phyloP scores from a whole-genome alignment of 2,113 vertebrate genomes.

The Clarias gariepinus region DNA sequence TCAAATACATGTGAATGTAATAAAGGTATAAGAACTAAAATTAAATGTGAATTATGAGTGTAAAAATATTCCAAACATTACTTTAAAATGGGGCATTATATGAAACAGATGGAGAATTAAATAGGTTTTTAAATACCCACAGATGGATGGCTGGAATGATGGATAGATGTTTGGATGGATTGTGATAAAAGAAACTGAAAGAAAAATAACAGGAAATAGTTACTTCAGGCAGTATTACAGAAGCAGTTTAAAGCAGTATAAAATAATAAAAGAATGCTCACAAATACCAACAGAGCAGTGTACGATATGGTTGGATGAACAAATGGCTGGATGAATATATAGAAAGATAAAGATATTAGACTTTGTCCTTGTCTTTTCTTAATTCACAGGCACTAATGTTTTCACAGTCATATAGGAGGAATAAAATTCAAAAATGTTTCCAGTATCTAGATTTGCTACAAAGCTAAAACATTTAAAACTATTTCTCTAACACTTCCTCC shows the following conservation, averaged over 20 bases:
- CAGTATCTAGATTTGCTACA: constrained; percentile 79
- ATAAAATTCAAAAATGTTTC: constrained; percentile 81
- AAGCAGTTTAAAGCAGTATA: constrained; percentile 22
- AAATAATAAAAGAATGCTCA: constrained; percentile 29
- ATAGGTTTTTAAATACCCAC: constrained; percentile 18
- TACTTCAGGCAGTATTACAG: constrained; percentile 24
- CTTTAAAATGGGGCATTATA: constrained; percentile 12
- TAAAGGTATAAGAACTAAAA: constrained; percentile 39
- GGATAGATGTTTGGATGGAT: background rate
- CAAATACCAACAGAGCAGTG: constrained; percentile 12
- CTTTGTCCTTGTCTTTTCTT: constrained; percentile 76
- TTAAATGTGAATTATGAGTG: background rate
- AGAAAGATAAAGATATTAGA: constrained; percentile 68
- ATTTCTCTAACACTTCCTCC: constrained; percentile 81
- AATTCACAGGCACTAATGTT: constrained; percentile 84
- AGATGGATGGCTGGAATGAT: constrained; percentile 10
- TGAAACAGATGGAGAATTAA: constrained; percentile 14
- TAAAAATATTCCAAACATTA: constrained; percentile 12
- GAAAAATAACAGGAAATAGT: background rate
- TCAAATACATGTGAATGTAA: constrained; percentile 55
- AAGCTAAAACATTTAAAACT: constrained; percentile 86
- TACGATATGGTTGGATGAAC: background rate
- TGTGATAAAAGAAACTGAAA: constrained; percentile 6
- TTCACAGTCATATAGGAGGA: constrained; percentile 85
- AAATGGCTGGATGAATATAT: background rate